phyloP scores from a whole-genome alignment of 2,797 vertebrate genomes.

The Cuniculus paca region DNA sequence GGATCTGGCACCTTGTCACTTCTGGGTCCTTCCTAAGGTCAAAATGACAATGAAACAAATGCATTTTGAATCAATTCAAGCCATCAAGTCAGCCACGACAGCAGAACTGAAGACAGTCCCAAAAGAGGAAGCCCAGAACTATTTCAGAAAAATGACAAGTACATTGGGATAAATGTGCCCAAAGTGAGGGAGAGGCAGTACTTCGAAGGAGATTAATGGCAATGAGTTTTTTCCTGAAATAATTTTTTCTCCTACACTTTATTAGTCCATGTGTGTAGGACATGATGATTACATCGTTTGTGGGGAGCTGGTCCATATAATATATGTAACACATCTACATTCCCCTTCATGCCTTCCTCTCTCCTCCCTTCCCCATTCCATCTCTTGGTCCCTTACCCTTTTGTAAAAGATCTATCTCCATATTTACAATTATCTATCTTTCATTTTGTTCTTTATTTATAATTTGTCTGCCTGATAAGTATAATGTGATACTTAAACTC shows the following conservation, averaged over 20 bases:
- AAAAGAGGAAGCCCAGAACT: background rate
- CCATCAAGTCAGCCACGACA: background rate
- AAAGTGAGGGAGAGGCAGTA: too few species aligned
- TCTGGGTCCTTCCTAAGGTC: background rate
- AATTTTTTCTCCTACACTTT: too few species aligned
- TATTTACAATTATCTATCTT: too few species aligned
- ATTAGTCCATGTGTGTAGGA: too few species aligned
- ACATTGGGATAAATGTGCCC: background rate
- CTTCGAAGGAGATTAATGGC: background rate
- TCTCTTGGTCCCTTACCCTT: too few species aligned
- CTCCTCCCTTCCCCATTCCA: too few species aligned
- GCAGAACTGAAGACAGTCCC: background rate
- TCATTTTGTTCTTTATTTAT: background rate
- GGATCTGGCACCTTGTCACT: background rate
- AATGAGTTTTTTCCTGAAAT: too few species aligned
- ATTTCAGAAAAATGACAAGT: background rate
- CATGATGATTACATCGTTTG: too few species aligned
- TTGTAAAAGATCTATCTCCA: too few species aligned
- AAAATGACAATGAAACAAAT: background rate
- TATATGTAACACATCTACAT: too few species aligned
- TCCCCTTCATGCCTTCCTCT: too few species aligned
- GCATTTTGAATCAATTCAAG: background rate
- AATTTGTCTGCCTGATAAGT: background rate
- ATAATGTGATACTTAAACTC: background rate
- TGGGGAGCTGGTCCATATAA: too few species aligned